Evolutionary conservation across 2,888 invertebrate genomes (phyloP), one percentile per base, ranked within the genome.

Genomic region (Melangyna quadrimaculata): DNA sequence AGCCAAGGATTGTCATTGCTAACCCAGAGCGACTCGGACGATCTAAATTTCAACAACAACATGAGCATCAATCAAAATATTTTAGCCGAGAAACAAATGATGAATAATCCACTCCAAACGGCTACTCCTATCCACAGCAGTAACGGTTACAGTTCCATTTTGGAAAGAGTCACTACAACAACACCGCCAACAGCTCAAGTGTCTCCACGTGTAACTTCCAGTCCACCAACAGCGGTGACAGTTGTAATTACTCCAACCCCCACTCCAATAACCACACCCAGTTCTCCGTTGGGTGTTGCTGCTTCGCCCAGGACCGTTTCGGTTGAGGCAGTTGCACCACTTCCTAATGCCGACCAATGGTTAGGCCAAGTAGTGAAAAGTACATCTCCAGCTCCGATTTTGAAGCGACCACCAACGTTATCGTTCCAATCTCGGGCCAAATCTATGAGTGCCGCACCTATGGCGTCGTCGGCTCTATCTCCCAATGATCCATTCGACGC

Each of bases 341-440:
- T 96, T 90, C 97, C 96, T 29, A 95, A 95, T 91, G 96, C 97
- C 0, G 97, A 97, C 89, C 96, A 96, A 89, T 97, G 96, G 97
- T 92, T 97, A 87, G 96, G 96, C 9, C 94, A 95, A 88, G 94
- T 96, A 55, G 95, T 95, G 14, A 94, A 94, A 87, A 93, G 94
- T 87, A 93, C 93, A 89, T 94, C 94, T 71, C 92, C 93, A 71
- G 90, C 94, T 6, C 93, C 93, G 69, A 91, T 94, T 88, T 90
- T 93, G 88, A 92, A 94, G 89, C 93, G 94, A 17, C 93, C 94
- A 48, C 92, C 88, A 61, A 89, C 89, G 17, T 71, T 94, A 70
- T 92, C 92, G 63, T 94, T 93, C 29, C 92, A 94, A 35, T 94
- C 94, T 7, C 92, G 94, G 51, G 93, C 95, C 2, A 93, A 94